Base-by-base conservation (phyloP, 1,140 invertebrate genomes). In the Agrypnia vestita region DNA sequence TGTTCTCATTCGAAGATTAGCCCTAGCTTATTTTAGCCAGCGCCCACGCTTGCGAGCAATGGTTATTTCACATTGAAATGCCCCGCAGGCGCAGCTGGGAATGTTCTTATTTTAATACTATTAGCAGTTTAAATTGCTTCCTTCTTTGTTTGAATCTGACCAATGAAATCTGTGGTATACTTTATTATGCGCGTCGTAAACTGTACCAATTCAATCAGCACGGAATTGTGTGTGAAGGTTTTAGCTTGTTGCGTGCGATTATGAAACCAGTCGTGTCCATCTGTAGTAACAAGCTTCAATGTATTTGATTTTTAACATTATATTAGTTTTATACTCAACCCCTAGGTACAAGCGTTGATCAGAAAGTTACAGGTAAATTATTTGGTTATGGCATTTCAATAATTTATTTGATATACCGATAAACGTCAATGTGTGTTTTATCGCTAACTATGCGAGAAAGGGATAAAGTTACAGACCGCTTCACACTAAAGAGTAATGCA, bases 71-170 rank as follows among this genome's bases (percentile, higher is more conserved):
- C n/a, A 3, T 15, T 51, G 49, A 35, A 35, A 51, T 51, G 49
- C 49, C 49, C 49, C n/a, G 49, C 11, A 51, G 49, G 1, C n/a
- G 49, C 11, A 51, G 49, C 49, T 35, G n/a, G 8, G 11, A 51
- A 51, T 51, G n/a, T 12, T 13, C 11, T 51, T 51, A 51, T 51
- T 51, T 51, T 51, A 51, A 51, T 51, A 15, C 49, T 15, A 51
- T 51, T 51, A 51, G 49, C 1, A 51, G 49, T 51, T 3, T 15
- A 51, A 15, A 51, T 51, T 51, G n/a, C 49, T 51, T 12, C 49
- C 49, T 35, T 51, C 49, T 51, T 51, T 51, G 49, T 51, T 51
- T 51, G 49, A 51, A 51, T 15, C 49, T 51, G 49, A 12, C 49
- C 49, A 51, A 51, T 51, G 49, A 15, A 51, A 51, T 51, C 49